Evolutionary conservation across 2,888 invertebrate genomes (phyloP).

Genomic region (Sinopyrophorus schimmeli): DNA sequence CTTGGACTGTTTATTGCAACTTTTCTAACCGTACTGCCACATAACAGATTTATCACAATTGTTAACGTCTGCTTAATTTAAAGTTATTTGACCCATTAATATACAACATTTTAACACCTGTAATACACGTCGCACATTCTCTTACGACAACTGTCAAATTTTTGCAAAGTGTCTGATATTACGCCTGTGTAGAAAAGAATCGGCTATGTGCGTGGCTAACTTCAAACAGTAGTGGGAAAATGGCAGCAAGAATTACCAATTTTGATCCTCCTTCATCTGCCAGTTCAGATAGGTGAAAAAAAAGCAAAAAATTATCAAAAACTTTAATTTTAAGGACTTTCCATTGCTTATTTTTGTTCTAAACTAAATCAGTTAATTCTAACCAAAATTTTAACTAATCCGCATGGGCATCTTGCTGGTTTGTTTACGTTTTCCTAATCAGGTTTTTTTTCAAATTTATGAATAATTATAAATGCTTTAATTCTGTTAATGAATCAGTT

Average conservation of each 20-base stretch:
- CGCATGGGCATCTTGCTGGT: constrained; percentile 34
- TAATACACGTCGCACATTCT: constrained; percentile 50
- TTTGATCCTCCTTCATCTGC: constrained; percentile 88
- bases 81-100: constrained; percentile 10
- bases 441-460: not conserved
- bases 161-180: no score
- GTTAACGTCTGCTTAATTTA: constrained; percentile 17
- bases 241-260: constrained; percentile 63
- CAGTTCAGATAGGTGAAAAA: constrained; percentile 93
- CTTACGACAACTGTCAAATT: constrained; percentile 36
- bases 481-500: no score
- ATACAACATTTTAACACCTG: constrained; percentile 43
- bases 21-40: constrained; percentile 20
- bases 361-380: no score
- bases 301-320: no score
- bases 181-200: no score
- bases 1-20: constrained; percentile 1
- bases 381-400: no score
- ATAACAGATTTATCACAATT: constrained; percentile 16
- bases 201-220: no score
- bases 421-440: constrained; percentile 30
- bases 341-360: no score
- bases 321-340: no score
- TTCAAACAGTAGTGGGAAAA: no score
- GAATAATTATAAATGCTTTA: not conserved